Percentiles rank a stretch among this genome's conserved stretches.
Evolutionary conservation across 2,888 invertebrate species (phyloP).

Genomic region (Bombyx huttoni): DNA sequence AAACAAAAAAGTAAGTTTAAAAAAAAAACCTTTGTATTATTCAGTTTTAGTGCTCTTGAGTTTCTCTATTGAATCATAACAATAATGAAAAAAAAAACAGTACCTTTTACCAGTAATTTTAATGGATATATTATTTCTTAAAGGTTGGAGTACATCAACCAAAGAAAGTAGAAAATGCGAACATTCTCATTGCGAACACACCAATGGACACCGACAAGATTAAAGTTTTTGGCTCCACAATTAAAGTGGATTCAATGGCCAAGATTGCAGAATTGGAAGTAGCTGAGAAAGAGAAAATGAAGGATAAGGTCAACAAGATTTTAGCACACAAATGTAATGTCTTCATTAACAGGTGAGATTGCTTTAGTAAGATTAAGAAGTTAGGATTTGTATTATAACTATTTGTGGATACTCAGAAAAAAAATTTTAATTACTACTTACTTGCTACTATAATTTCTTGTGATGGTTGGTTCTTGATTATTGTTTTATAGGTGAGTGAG

Average conservation of each 20-base stretch:
- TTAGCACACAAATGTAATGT: constrained; percentile 95
- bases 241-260: constrained; percentile 91
- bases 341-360: constrained; percentile 89
- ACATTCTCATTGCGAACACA: constrained; percentile 98
- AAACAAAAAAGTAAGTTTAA: constrained; percentile 83
- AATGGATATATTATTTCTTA: neutral
- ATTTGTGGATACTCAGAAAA: too few species aligned
- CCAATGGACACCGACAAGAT: constrained; percentile 99
- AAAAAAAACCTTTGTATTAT: neutral
- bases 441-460: too few species aligned
- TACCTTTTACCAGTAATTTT: neutral
- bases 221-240: constrained; percentile 97
- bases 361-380: too few species aligned
- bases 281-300: constrained; percentile 99
- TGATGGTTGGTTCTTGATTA: too few species aligned
- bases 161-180: constrained; percentile 93
- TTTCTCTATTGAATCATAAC: too few species aligned
- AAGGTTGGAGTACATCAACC: constrained; percentile 96
- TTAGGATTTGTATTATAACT: too few species aligned
- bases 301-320: constrained; percentile 98
- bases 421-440: too few species aligned
- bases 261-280: constrained; percentile 97
- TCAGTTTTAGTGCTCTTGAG: neutral
- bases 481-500: too few species aligned
- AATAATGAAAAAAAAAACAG: neutral